These are phyloP conservation scores for Corydoras maculifer DNA, from an alignment of 2,113 vertebrate species.

Conservation along the genomic window DNA sequence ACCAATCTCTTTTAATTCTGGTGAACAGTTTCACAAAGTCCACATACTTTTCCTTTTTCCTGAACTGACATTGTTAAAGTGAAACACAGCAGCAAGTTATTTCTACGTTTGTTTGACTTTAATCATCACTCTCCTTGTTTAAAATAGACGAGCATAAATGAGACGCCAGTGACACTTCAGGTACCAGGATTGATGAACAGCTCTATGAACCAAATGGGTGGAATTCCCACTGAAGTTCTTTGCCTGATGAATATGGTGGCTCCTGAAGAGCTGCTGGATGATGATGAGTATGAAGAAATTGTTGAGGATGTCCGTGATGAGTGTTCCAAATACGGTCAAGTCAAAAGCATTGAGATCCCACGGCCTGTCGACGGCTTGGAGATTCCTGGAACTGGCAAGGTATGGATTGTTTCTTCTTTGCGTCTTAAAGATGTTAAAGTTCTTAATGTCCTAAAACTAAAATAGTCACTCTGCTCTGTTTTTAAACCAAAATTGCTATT, in stretches of 20 bases:
- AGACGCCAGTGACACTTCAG: conserved; percentile 89
- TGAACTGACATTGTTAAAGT: too few species aligned
- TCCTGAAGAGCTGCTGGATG: conserved; percentile 83
- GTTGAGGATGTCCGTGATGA: conserved; percentile 85
- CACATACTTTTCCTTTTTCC: too few species aligned
- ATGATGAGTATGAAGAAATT: conserved; percentile 89
- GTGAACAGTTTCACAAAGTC: too few species aligned
- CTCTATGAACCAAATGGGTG: conserved; percentile 82
- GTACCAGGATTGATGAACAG: conserved; percentile 86
- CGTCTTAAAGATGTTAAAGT: too few species aligned
- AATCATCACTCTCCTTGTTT: neutral
- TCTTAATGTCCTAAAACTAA: too few species aligned
- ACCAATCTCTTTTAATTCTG: too few species aligned
- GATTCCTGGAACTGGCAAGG: conserved; percentile 87
- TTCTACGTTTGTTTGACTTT: neutral
- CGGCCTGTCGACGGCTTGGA: conserved; percentile 88
- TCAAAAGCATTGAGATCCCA: conserved; percentile 90
- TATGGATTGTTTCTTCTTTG: conserved; percentile 34
- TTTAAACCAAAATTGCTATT: too few species aligned
- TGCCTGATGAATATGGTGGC: conserved; percentile 96
- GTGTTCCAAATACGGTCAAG: conserved; percentile 87
- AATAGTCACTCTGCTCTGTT: too few species aligned
- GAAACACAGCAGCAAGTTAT: too few species aligned
- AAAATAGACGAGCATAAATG: conserved; percentile 83
- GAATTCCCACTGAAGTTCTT: conserved; percentile 83